A percentile compares a stretch with the other conserved stretches of the same genome.
Conservation (phyloP, 1,140 invertebrate species). For the Trichoplusia ni region DNA sequence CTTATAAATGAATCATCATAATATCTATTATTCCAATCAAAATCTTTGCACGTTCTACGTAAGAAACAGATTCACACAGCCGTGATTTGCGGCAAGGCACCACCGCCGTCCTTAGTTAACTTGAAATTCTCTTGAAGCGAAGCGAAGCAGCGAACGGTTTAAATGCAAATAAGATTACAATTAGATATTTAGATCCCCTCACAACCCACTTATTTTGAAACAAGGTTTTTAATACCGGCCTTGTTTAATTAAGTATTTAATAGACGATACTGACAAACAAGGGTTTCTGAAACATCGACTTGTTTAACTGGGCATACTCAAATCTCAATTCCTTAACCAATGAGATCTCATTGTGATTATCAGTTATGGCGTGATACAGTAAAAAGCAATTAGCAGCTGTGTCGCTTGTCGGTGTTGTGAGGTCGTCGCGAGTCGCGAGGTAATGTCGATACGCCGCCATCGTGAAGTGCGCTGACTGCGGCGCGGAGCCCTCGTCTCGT, state of each 20-base stretch:
- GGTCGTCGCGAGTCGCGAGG: constrained; percentile 39
- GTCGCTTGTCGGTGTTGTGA: too few relatives aligned
- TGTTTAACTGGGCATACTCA: background rate
- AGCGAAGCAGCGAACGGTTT: constrained; percentile 38
- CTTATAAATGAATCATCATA: constrained; percentile 13
- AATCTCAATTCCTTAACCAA: too few relatives aligned
- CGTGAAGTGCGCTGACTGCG: constrained; percentile 41
- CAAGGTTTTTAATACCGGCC: constrained; percentile 40
- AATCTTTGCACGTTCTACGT: constrained; percentile 11
- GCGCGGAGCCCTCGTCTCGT: constrained; percentile 46
- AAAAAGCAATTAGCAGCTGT: too few relatives aligned
- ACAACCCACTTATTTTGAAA: constrained; percentile 43
- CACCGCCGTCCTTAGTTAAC: constrained; percentile 27
- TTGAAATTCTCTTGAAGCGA: constrained; percentile 30
- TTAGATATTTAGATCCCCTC: constrained; percentile 55
- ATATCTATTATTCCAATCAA: constrained; percentile 25
- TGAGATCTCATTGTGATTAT: too few relatives aligned
- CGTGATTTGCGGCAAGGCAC: constrained; percentile 25
- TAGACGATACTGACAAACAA: constrained; percentile 21
- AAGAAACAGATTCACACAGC: constrained; percentile 34
- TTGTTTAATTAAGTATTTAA: constrained; percentile 45
- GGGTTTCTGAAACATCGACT: background rate
- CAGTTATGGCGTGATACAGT: too few relatives aligned
- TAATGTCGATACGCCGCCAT: constrained; percentile 32
- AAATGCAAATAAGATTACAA: constrained; percentile 57